Percentiles rank a stretch among this genome's conserved stretches.
Evolutionary conservation across 2,113 vertebrate genomes (phyloP).

Genomic region (Gobio gobio): DNA sequence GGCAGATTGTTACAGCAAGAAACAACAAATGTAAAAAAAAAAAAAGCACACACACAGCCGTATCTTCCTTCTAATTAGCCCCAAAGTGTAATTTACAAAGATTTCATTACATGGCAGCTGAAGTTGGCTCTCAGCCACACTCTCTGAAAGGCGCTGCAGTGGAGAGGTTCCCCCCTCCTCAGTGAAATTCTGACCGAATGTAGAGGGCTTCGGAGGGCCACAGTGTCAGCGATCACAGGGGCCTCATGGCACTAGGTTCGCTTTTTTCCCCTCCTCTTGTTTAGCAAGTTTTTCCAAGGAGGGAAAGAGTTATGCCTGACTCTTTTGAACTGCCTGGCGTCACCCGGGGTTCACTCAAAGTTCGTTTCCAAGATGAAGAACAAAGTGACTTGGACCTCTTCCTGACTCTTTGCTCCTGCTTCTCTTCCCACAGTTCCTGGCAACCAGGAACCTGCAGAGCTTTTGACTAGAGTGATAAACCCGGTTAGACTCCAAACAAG

Average conservation of each 20-base stretch:
- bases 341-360: conserved; percentile 92
- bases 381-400: conserved; percentile 97
- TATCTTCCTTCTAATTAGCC: conserved; percentile 65
- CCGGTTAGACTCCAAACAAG: conserved; percentile 25
- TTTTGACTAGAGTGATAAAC: conserved; percentile 29
- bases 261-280: conserved; percentile 43
- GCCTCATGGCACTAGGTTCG: conserved; percentile 62
- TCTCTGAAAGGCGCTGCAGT: conserved; percentile 60
- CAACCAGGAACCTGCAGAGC: conserved; percentile 64
- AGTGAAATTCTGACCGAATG: conserved; percentile 62
- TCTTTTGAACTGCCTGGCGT: conserved; percentile 80
- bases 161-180: conserved; percentile 62
- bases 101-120: conserved; percentile 71
- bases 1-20: conserved; percentile 15
- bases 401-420: conserved; percentile 78
- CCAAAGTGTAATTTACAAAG: conserved; percentile 64
- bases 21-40: conserved; percentile 58
- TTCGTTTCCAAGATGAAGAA: conserved; percentile 93
- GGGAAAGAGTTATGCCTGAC: conserved; percentile 76
- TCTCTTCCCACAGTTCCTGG: conserved; percentile 75
- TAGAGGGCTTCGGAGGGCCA: conserved; percentile 54
- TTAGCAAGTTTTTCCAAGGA: conserved; percentile 58
- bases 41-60: conserved; percentile 23
- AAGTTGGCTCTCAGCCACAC: conserved; percentile 69
- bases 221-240: conserved; percentile 44